Evolutionary conservation across 2,113 vertebrate species (phyloP).

Genomic region (Canis aureus): DNA sequence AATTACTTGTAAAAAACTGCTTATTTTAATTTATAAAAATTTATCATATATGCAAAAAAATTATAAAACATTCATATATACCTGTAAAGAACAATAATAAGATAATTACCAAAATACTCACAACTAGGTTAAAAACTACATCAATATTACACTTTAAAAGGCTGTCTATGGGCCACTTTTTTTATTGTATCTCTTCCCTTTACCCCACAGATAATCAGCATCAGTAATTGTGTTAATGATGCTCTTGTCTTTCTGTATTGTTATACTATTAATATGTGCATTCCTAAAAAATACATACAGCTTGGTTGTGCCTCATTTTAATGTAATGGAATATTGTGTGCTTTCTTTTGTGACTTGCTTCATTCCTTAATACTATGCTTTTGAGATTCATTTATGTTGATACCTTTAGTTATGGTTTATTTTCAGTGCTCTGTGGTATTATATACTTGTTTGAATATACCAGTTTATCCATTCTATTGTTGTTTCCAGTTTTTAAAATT

Average conservation of each 20-base stretch:
- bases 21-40: neutral
- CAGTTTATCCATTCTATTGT: neutral
- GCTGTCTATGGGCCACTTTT: neutral
- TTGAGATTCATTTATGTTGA: neutral
- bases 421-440: neutral
- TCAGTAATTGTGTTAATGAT: neutral
- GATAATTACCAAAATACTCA: neutral
- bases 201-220: neutral
- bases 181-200: neutral
- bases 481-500: neutral
- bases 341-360: neutral
- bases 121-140: neutral
- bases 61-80: neutral
- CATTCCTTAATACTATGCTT: neutral
- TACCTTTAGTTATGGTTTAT: neutral
- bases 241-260: neutral
- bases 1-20: too few relatives aligned
- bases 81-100: neutral
- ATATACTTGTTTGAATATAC: neutral
- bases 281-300: neutral
- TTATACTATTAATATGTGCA: neutral
- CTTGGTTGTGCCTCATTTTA: neutral
- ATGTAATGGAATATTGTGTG: neutral
- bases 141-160: neutral
- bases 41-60: neutral